A percentile compares a stretch with the other conserved stretches of the same genome.
phyloP scores from a whole-genome alignment of 2,113 vertebrate genomes.

The Psettodes erumei region DNA sequence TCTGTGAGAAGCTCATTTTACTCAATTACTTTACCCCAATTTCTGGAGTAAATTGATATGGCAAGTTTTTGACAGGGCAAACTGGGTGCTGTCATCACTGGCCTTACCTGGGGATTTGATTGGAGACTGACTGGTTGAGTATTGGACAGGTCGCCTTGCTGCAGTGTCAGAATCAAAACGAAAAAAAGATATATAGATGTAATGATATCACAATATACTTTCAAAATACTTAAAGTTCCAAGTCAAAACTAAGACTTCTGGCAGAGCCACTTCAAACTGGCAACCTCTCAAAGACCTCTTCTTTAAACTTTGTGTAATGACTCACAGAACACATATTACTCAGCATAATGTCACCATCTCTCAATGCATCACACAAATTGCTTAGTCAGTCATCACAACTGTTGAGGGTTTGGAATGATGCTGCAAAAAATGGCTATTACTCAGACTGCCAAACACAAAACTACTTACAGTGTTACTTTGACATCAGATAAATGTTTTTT shows the following conservation, averaged over 20 bases:
- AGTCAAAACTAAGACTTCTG: not conserved
- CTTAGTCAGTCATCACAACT: slow-evolving; percentile 28
- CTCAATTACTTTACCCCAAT: not conserved
- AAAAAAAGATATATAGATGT: slow-evolving; percentile 8
- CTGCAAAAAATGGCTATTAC: slow-evolving; percentile 15
- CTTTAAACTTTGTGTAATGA: slow-evolving; percentile 4
- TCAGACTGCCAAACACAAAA: slow-evolving; percentile 12
- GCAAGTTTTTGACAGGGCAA: not conserved
- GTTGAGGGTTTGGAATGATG: slow-evolving; percentile 13
- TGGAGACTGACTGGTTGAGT: slow-evolving; percentile 89
- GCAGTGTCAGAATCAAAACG: slow-evolving; percentile 41
- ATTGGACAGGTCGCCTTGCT: slow-evolving; percentile 90
- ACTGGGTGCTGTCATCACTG: slow-evolving; percentile 30
- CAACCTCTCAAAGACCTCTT: not conserved
- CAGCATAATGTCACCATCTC: slow-evolving; percentile 39
- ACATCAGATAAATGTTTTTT: not conserved
- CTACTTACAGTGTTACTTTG: not conserved
- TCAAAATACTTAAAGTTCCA: not conserved
- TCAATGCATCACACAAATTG: slow-evolving; percentile 14
- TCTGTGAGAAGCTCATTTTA: not conserved
- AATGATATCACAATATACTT: not conserved
- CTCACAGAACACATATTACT: slow-evolving; percentile 20
- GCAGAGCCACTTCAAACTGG: not conserved
- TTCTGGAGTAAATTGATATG: not conserved
- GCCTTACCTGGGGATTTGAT: slow-evolving; percentile 95